Base-by-base conservation (phyloP, 2,113 vertebrate species). In the Blennius ocellaris region DNA sequence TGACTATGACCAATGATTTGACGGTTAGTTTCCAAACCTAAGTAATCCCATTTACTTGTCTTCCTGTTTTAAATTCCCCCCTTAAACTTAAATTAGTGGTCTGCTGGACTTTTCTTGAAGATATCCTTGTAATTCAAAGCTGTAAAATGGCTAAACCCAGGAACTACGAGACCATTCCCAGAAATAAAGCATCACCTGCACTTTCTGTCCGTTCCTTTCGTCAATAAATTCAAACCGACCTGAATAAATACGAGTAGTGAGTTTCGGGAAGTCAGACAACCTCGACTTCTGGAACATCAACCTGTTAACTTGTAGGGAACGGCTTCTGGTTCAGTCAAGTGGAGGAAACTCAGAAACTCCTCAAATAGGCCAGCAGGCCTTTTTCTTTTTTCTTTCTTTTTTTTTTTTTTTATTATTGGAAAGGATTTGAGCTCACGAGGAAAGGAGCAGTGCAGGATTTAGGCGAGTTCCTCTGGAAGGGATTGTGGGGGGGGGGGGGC, bases 381-480 rank as follows among this genome's bases (percentile, higher is more conserved):
- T 50, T 48, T 40, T 8, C 21, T 30, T 30, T 30, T 30, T 30
- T 4, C 4, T 30, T 30, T 4, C 4, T 30, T 30, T n/a, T n/a
- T n/a, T 30, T 30, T 4, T 30, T 30, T 30, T 4, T 30, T 30
- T 30, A 2, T 30, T 30, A 30, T 30, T 30, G 11, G 7, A 11
- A 17, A 1, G n/a, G 40, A 41, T 11, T 8, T 49, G 36, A n/a
- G 57, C n/a, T 70, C 54, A 58, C 47, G 11, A 17, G 50, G 54
- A 66, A 43, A 74, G 55, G 47, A 72, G 45, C 8, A 47, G 79
- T 60, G 70, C 48, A 14, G 72, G 59, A 12, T n/a, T 48, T 21
- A 36, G 17, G 21, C 16, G 38, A 50, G 16, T 60, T 62, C 11
- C 37, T 67, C 54, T 50, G 17, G 77, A 66, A n/a, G 66, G 36